Base-by-base conservation (phyloP, 2,888 invertebrate genomes). In the Cryptus armator region DNA sequence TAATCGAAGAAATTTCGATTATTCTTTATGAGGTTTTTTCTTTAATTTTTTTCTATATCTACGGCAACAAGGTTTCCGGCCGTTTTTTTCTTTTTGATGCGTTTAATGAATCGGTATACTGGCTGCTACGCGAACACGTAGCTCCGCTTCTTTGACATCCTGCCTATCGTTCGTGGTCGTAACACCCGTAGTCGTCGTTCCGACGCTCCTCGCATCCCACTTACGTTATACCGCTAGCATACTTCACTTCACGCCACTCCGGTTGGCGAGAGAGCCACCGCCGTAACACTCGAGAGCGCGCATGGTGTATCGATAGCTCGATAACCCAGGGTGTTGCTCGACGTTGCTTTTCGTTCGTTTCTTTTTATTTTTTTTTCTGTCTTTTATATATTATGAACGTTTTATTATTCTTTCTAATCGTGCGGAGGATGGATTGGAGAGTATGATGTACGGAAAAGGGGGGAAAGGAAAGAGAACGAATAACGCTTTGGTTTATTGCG, bases 221-320 rank as follows among this genome's bases (percentile, higher is more conserved):
- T 78, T 77, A 44, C 32, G 43, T 62, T 62, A 62, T 62, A 62
- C 62, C 74, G 75, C 68, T 48, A 82, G 70, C 81, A 82, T 72
- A 81, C 70, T 71, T 81, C 79, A 70, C 74, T 86, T 71, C 78
- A 82, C 85, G 84, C 76, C 82, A 81, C 83, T 85, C 76, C 64
- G 84, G 56, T 74, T 78, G 78, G 82, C 78, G 83, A 85, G 80
- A 71, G 70, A 62, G 83, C 86, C 77, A 78, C 74, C 70, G 71
- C 85, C 86, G 80, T 62, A 62, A 81, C 85, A 77, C 84, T 86
- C 86, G 79, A 72, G 84, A 85, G 82, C 81, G 86, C 86, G 87
- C 86, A 85, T 86, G 85, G 78, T 86, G 84, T 84, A 86, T 87
- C 87, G 87, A 87, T 86, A 82, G 83, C 83, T 87, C 85, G 84